Percentiles rank a stretch among this genome's conserved stretches.
Conservation (phyloP, 2,888 invertebrate species). For the Microchrysa polita region DNA sequence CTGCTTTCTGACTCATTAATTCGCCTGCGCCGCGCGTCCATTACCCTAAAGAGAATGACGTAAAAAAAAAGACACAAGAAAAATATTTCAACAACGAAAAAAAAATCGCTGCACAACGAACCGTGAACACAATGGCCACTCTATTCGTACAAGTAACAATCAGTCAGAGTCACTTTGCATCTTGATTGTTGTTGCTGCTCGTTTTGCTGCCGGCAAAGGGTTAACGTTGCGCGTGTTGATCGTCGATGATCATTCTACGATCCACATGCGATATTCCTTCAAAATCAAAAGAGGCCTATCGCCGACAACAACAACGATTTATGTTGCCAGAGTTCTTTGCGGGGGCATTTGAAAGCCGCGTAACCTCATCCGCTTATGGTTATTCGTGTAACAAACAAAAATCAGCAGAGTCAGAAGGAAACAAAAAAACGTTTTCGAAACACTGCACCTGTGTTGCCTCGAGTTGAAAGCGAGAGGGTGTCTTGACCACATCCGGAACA, state of each 20-base stretch:
- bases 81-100: slow-evolving; percentile 27
- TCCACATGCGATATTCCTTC: background rate
- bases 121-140: slow-evolving; percentile 34
- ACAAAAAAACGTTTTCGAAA: no score
- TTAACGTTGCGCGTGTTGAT: no score
- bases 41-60: slow-evolving; percentile 19
- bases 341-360: background rate
- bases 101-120: slow-evolving; percentile 37
- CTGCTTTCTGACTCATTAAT: slow-evolving; percentile 36
- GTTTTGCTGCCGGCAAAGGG: background rate
- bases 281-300: background rate
- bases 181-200: no score
- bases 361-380: background rate
- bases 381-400: no score
- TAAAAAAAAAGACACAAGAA: no score
- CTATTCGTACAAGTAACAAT: slow-evolving; percentile 40
- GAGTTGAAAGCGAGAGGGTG: background rate
- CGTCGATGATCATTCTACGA: background rate
- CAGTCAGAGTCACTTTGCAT: no score
- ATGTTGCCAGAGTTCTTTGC: background rate
- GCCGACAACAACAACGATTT: no score
- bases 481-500: slow-evolving; percentile 41
- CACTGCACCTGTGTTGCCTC: slow-evolving; percentile 35
- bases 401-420: no score
- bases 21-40: no score